Evolutionary conservation across 2,888 invertebrate species (phyloP).

Genomic region (Tanytarsus gracilentus): DNA sequence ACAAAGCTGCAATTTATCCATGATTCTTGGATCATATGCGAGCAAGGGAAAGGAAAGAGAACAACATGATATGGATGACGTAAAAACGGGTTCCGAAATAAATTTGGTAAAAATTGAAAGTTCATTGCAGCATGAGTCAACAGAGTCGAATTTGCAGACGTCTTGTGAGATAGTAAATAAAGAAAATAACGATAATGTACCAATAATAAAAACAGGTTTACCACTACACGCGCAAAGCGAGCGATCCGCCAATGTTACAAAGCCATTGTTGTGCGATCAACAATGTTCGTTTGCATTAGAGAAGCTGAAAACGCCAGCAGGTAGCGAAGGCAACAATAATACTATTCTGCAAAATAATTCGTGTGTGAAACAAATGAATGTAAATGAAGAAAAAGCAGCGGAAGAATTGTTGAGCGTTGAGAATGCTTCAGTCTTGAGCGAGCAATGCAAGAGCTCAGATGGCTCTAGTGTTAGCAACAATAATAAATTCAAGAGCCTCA

Average conservation of each 20-base stretch:
- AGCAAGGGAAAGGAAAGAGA: not conserved
- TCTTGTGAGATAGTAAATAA: not conserved
- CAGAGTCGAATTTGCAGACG: slow-evolving; percentile 17
- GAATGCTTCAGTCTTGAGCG: slow-evolving; percentile 17
- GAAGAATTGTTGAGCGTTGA: slow-evolving; percentile 12
- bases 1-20: slow-evolving; percentile 15
- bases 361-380: slow-evolving; percentile 22
- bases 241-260: not conserved
- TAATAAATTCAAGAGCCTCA: slow-evolving; percentile 76
- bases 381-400: slow-evolving; percentile 7
- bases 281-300: not conserved
- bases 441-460: slow-evolving; percentile 30
- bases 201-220: slow-evolving; percentile 8
- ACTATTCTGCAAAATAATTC: slow-evolving; percentile 29
- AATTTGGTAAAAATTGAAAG: slow-evolving; percentile 14
- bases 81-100: slow-evolving; percentile 8
- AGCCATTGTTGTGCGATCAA: slow-evolving; percentile 19
- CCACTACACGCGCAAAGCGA: not conserved
- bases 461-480: too few relatives aligned
- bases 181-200: slow-evolving; percentile 11
- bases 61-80: slow-evolving; percentile 1
- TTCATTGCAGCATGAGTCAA: slow-evolving; percentile 12
- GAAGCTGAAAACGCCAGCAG: not conserved
- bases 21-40: slow-evolving; percentile 9
- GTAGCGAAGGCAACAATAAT: slow-evolving; percentile 7